Evolutionary conservation across 92 coral and sea anemone genomes (phyloP), one percentile per base, ranked within the genome.

Genomic region (Umimayanthus kanabou): DNA sequence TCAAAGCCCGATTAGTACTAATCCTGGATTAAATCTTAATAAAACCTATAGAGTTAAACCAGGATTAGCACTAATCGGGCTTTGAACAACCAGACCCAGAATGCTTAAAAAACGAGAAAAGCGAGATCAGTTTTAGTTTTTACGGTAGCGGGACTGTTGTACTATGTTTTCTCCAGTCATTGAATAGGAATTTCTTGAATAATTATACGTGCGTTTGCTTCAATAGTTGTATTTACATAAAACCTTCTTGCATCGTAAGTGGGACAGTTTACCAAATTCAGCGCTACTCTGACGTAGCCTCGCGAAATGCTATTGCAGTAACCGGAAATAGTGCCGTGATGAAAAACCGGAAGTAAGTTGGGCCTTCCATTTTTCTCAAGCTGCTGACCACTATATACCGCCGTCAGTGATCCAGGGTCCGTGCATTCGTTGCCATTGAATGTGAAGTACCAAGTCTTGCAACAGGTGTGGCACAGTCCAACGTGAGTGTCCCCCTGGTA

Each of bases 401-500:
- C 94, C 29, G 91, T 79, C 53, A 94, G 79, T 49, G 87, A 77
- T 22, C 92, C 94, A 39, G 96, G 96, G 49, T 89, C 89, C 55
- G 93, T 90, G 71, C 96, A 94, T 65, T 89, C 89, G 77, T 74
- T 23, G 80, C 91, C 93, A 87, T 94, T 90, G 61, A 94, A 90
- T 55, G 90, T 93, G 92, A 94, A 94, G 88, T 90, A 81, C 96
- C 96, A 94, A 10, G 78, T 78, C 89, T 92, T 94, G 85, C 96
- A 94, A 73, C 96, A 94, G 20, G 69, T 79, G 26, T 88, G 89
- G 61, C 96, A 94, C 7, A 94, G 89, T 22, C 94, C 94, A 25
- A 92, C 86, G 75, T 94, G 96, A 3, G 87, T 92, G 58, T 94
- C 94, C 0, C 96, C 96, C 39, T 92, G 96, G 90, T 94, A 94